phyloP scores from a whole-genome alignment of 2,113 vertebrate species.

The Pseudolaguvia tuberculata region DNA sequence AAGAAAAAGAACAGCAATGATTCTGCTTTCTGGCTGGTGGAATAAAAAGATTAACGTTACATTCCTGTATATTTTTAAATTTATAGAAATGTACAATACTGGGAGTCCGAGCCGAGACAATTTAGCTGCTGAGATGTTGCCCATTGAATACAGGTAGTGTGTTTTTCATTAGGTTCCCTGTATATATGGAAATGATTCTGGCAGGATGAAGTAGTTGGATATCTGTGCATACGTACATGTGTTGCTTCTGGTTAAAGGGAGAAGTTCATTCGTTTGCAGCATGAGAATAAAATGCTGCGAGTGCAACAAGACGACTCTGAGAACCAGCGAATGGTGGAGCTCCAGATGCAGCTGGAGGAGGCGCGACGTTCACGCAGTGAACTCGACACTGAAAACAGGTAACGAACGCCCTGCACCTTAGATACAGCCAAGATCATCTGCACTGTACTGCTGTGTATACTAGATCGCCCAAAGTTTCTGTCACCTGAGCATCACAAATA shows the following conservation, averaged over 20 bases:
- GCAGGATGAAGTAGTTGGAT: background rate
- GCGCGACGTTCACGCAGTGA: slow-evolving; percentile 78
- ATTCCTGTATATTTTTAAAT: background rate
- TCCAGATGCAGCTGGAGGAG: slow-evolving; percentile 83
- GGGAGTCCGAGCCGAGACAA: slow-evolving; percentile 80
- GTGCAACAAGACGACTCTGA: slow-evolving; percentile 87
- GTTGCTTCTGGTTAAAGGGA: slow-evolving; percentile 67
- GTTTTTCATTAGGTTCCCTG: background rate
- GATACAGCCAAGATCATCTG: background rate
- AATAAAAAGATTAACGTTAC: background rate
- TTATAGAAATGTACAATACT: slow-evolving; percentile 65
- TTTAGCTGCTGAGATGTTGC: slow-evolving; percentile 91
- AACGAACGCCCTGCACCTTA: background rate
- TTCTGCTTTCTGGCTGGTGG: background rate
- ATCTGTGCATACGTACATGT: background rate
- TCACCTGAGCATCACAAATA: too few relatives aligned
- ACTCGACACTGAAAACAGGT: slow-evolving; percentile 86
- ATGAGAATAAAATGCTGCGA: slow-evolving; percentile 95
- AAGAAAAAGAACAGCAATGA: background rate
- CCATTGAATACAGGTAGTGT: slow-evolving; percentile 83
- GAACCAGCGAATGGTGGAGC: slow-evolving; percentile 77
- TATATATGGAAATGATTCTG: background rate
- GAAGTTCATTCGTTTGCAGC: slow-evolving; percentile 89
- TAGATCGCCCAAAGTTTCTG: background rate
- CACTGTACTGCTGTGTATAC: background rate